Evolutionary conservation across 2,113 vertebrate species (phyloP).

Genomic region (Colinus virginianus): DNA sequence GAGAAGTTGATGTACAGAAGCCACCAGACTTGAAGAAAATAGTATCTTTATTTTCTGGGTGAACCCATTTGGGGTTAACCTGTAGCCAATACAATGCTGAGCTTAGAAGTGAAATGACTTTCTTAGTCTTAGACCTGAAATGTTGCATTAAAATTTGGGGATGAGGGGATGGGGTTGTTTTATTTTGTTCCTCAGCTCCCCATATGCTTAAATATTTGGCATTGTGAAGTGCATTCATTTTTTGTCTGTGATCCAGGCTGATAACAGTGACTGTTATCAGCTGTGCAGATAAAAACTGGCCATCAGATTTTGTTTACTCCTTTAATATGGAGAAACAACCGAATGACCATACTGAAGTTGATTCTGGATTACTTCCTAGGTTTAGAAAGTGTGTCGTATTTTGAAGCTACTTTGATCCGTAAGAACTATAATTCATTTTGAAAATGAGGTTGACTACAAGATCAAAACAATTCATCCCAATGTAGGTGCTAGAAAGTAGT

Average conservation of each 20-base stretch:
- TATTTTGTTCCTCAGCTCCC: neutral
- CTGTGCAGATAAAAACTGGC: neutral
- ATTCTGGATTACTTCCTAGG: neutral
- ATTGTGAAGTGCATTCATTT: neutral
- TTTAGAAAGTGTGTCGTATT: neutral
- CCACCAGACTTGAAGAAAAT: neutral
- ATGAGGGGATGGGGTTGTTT: neutral
- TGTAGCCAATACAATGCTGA: fast-evolving
- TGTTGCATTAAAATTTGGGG: neutral
- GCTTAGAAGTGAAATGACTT: neutral
- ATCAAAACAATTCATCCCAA: neutral
- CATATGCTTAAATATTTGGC: neutral
- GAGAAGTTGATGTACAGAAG: fast-evolving
- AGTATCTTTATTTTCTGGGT: neutral
- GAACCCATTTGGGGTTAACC: neutral
- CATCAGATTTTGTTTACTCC: neutral
- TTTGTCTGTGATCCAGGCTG: neutral
- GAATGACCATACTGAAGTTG: neutral
- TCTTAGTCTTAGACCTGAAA: neutral
- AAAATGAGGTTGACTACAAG: neutral
- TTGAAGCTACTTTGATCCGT: neutral
- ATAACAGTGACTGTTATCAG: neutral
- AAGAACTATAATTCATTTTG: neutral
- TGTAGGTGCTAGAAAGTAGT: neutral
- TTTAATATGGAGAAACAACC: neutral